phyloP scores from a whole-genome alignment of 2,888 invertebrate genomes.

The Octonoba sinensis region DNA sequence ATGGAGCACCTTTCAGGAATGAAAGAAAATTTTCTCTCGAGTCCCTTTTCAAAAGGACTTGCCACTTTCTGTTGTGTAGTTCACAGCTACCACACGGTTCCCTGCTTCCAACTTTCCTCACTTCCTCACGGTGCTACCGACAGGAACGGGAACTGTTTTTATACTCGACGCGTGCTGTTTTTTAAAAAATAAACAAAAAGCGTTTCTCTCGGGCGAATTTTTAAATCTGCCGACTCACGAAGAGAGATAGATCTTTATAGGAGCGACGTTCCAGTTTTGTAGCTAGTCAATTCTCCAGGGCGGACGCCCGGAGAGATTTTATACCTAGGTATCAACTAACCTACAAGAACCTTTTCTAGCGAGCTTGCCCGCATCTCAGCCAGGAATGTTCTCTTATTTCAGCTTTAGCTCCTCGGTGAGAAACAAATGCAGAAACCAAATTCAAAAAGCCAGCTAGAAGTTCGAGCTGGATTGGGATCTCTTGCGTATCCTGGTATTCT shows the following conservation, averaged over 20 bases:
- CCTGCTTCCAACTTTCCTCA: constrained; percentile 39
- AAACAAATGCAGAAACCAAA: constrained; percentile 48
- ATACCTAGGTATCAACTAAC: constrained; percentile 43
- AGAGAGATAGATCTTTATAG: constrained; percentile 43
- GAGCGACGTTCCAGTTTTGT: constrained; percentile 58
- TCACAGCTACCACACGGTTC: constrained; percentile 12
- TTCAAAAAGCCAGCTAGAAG: too few relatives aligned
- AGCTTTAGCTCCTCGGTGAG: constrained; percentile 44
- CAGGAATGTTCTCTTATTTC: constrained; percentile 29
- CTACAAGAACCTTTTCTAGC: constrained; percentile 52
- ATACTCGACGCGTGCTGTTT: constrained; percentile 58
- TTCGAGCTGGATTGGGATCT: too few relatives aligned
- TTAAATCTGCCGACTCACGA: constrained; percentile 20
- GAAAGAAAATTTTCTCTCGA: too few relatives aligned
- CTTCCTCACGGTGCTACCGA: constrained; percentile 42
- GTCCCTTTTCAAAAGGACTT: too few relatives aligned
- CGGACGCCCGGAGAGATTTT: constrained; percentile 40
- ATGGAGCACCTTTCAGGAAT: too few relatives aligned
- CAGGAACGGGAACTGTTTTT: constrained; percentile 61
- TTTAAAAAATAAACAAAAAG: constrained; percentile 21
- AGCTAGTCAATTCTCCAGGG: constrained; percentile 49
- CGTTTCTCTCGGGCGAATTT: constrained; percentile 31
- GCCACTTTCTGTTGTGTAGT: neutral
- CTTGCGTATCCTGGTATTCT: too few relatives aligned
- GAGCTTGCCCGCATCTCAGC: constrained; percentile 49